Conservation (phyloP, 2,797 vertebrate genomes). For the Gastrophryne carolinensis region DNA sequence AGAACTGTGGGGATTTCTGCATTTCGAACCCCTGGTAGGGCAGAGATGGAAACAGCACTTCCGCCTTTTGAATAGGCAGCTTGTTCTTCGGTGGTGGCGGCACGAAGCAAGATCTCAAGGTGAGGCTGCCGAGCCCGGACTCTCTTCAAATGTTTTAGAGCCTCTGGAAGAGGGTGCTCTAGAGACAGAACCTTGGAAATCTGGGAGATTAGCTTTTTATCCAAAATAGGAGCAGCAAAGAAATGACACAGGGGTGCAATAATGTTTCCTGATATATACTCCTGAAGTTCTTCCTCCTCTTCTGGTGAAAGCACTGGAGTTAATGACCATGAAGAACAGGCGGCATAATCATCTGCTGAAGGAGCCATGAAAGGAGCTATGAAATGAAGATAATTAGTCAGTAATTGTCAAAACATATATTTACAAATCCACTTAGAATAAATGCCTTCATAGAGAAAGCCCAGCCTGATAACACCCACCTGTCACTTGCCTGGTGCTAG, state of each 20-base stretch:
- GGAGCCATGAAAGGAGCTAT: slow-evolving; percentile 9
- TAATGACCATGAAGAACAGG: background rate
- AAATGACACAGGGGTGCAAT: slow-evolving; percentile 65
- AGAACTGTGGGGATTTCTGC: background rate
- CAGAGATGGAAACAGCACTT: too few relatives aligned
- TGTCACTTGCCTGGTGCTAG: too few relatives aligned
- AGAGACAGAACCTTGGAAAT: slow-evolving; percentile 71
- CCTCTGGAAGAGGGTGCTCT: slow-evolving; percentile 64
- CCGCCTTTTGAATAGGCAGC: background rate
- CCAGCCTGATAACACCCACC: too few relatives aligned
- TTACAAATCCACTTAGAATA: too few relatives aligned
- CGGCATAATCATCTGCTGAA: background rate
- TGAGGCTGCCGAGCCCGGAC: slow-evolving; percentile 72
- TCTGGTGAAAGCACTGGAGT: slow-evolving; percentile 62
- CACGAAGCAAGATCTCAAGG: slow-evolving; percentile 78
- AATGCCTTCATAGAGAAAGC: too few relatives aligned
- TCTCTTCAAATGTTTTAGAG: slow-evolving; percentile 80
- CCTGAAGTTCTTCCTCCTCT: slow-evolving; percentile 75
- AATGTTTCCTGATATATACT: slow-evolving; percentile 68
- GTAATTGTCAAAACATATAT: background rate
- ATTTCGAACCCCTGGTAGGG: too few relatives aligned
- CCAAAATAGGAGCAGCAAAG: slow-evolving; percentile 75
- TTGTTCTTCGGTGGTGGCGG: slow-evolving; percentile 55
- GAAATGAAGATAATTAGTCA: background rate
- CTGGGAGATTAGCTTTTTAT: slow-evolving; percentile 78